Percentiles rank a stretch among this genome's conserved stretches.
Evolutionary conservation across 2,113 vertebrate genomes (phyloP).

Genomic region (Sphaerodactylus townsendi): DNA sequence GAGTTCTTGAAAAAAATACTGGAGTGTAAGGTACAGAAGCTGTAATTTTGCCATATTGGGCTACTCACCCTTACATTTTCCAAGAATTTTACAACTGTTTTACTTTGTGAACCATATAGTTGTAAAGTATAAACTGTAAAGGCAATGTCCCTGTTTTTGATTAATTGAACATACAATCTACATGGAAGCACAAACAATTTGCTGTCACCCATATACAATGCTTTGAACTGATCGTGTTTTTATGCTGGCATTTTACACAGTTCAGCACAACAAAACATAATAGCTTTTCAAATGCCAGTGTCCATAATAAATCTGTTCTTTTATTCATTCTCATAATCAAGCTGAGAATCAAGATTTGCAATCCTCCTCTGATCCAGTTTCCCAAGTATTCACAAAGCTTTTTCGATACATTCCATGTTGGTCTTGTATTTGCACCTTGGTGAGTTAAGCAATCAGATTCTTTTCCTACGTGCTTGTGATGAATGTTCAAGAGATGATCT

Average conservation of each 20-base stretch:
- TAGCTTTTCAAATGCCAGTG: background rate
- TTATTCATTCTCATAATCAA: background rate
- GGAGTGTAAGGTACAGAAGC: background rate
- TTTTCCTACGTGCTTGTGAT: background rate
- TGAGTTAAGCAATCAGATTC: background rate
- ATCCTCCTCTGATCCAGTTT: background rate
- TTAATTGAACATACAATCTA: background rate
- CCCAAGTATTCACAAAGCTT: background rate
- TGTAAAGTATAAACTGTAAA: background rate
- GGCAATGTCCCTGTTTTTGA: background rate
- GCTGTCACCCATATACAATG: background rate
- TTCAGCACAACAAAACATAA: background rate
- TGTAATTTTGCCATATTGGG: background rate
- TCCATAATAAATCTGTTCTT: background rate
- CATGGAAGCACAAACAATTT: background rate
- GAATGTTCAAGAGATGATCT: constrained; percentile 71
- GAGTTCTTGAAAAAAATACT: background rate
- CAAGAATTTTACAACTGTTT: background rate
- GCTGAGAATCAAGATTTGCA: background rate
- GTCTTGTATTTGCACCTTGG: background rate
- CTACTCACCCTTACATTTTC: background rate
- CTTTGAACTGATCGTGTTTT: background rate
- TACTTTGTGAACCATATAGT: background rate
- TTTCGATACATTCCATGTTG: background rate
- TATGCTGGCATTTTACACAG: background rate